Evolutionary conservation across 2,113 vertebrate genomes (phyloP).

Genomic region (Ceuthmochares aereus): DNA sequence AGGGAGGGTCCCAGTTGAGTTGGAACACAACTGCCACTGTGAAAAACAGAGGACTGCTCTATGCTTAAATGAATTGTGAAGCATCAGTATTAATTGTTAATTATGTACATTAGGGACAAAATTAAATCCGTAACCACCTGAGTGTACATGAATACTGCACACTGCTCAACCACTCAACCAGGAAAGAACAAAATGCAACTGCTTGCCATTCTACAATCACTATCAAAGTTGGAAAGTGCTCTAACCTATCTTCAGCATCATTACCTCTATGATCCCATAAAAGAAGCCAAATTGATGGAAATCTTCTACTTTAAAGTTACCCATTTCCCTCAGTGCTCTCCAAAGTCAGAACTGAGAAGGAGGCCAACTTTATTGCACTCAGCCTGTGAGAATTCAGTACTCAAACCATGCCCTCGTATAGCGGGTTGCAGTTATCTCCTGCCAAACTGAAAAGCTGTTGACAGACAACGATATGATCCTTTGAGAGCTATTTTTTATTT

Average conservation of each 20-base stretch:
- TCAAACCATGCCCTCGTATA: fast-evolving
- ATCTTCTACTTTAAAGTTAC: background rate
- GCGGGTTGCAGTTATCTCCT: background rate
- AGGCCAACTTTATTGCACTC: background rate
- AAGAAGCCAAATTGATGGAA: background rate
- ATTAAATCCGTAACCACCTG: slow-evolving; percentile 28
- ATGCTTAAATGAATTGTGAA: slow-evolving; percentile 63
- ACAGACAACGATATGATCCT: background rate
- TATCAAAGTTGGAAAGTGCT: background rate
- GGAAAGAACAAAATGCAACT: background rate
- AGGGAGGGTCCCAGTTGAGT: slow-evolving; percentile 65
- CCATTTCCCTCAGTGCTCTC: background rate
- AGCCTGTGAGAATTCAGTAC: background rate
- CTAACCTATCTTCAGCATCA: background rate
- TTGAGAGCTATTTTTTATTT: background rate
- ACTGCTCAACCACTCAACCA: background rate
- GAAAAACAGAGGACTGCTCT: slow-evolving; percentile 48
- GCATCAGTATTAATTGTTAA: slow-evolving; percentile 54
- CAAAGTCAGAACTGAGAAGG: background rate
- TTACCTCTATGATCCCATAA: background rate
- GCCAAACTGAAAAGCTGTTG: background rate
- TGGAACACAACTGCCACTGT: slow-evolving; percentile 51
- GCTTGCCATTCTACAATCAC: background rate
- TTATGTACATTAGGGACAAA: slow-evolving; percentile 40
- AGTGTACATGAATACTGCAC: slow-evolving; percentile 6